A percentile compares a stretch with the other conserved stretches of the same genome.
Conservation (phyloP, 2,797 vertebrate species). For the Eospalax fontanierii region DNA sequence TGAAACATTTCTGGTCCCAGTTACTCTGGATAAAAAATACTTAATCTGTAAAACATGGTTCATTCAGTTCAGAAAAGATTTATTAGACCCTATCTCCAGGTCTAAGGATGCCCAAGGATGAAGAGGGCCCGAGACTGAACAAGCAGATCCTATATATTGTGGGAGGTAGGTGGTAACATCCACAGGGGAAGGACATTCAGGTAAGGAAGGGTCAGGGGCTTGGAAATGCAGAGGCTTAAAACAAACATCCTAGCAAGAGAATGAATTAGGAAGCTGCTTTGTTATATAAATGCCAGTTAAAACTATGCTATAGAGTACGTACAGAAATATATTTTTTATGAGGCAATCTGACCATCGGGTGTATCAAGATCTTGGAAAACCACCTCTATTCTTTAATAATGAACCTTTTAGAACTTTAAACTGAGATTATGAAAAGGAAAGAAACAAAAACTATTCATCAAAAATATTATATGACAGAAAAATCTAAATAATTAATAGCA, state of each 20-base stretch:
- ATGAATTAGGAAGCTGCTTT: not conserved
- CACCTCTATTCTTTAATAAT: not conserved
- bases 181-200: not conserved
- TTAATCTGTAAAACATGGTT: not conserved
- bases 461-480: not conserved
- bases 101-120: too few species aligned
- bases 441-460: not conserved
- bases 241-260: not conserved
- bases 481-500: not conserved
- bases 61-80: not conserved
- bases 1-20: not conserved
- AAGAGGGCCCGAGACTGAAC: not conserved
- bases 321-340: not conserved
- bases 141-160: fast-evolving
- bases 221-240: not conserved
- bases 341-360: not conserved
- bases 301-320: not conserved
- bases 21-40: not conserved
- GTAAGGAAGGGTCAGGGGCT: not conserved
- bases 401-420: not conserved
- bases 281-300: not conserved
- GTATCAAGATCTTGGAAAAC: not conserved
- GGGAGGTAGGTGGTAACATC: too few species aligned
- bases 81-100: not conserved
- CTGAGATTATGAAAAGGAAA: not conserved